Conservation (phyloP, 2,888 invertebrate genomes). For the Exephanes ischioxanthus region DNA sequence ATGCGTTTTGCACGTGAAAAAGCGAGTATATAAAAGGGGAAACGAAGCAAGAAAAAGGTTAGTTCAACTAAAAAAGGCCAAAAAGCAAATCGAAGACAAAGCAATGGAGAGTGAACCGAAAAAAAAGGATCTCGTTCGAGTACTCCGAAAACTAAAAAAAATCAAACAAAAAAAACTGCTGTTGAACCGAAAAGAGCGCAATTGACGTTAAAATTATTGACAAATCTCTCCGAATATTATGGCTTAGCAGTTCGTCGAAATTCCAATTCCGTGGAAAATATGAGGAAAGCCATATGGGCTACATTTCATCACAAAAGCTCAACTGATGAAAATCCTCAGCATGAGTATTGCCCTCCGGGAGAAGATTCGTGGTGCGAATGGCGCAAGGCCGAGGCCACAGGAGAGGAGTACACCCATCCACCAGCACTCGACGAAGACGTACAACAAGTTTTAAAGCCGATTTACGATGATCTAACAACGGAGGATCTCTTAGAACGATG, state of each 20-base stretch:
- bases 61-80: constrained; percentile 52
- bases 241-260: constrained; percentile 56
- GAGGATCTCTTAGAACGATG: constrained; percentile 61
- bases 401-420: constrained; percentile 60
- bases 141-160: constrained; percentile 49
- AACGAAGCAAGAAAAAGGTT: constrained; percentile 62
- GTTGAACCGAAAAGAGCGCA: too few relatives aligned
- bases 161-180: too few relatives aligned
- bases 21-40: constrained; percentile 60
- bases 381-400: constrained; percentile 46
- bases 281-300: constrained; percentile 63
- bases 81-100: constrained; percentile 52
- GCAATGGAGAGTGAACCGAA: constrained; percentile 33
- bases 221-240: neutral
- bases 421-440: constrained; percentile 59
- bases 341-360: constrained; percentile 54
- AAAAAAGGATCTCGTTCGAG: constrained; percentile 53
- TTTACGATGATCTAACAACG: constrained; percentile 63
- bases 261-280: constrained; percentile 54
- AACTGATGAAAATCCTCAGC: constrained; percentile 60
- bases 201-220: too few relatives aligned
- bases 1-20: constrained; percentile 65
- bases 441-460: constrained; percentile 57
- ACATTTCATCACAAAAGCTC: constrained; percentile 55
- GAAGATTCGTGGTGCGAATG: constrained; percentile 55